Conservation (phyloP, 2,888 invertebrate genomes). For the Noctua janthe region DNA sequence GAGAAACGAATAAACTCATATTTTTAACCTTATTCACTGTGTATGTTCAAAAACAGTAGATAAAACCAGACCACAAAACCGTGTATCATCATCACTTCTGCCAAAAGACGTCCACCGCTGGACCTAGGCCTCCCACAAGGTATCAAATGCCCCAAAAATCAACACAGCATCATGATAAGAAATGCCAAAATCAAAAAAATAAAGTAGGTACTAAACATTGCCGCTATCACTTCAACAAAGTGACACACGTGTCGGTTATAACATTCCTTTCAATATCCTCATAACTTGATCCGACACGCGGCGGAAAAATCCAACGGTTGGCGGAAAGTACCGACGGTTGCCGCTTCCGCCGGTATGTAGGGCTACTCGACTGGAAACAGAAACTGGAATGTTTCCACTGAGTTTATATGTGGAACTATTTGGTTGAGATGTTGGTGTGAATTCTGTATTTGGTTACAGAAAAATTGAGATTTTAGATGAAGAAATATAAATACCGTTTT, state of each 20-base stretch:
- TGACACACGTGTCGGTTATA: neutral
- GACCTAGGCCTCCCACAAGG: neutral
- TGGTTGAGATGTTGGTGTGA: neutral
- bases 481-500: neutral
- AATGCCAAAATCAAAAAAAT: neutral
- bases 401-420: neutral
- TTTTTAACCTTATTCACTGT: no score
- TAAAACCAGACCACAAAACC: no score
- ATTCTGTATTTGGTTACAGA: no score
- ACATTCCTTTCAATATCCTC: slow-evolving; percentile 24
- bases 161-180: neutral
- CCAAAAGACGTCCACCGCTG: no score
- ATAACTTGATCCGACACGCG: slow-evolving; percentile 28
- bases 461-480: neutral
- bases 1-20: neutral
- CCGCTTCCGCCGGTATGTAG: slow-evolving; percentile 8
- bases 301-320: slow-evolving; percentile 37
- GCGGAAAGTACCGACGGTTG: slow-evolving; percentile 16
- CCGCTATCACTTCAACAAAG: neutral
- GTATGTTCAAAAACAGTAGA: no score
- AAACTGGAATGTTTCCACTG: neutral
- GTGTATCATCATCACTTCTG: no score
- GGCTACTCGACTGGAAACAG: slow-evolving; percentile 21
- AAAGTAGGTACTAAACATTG: neutral
- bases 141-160: neutral